Evolutionary conservation across 1,140 invertebrate genomes (phyloP), one percentile per base, ranked within the genome.

Genomic region (Thaumatotibia leucotreta): DNA sequence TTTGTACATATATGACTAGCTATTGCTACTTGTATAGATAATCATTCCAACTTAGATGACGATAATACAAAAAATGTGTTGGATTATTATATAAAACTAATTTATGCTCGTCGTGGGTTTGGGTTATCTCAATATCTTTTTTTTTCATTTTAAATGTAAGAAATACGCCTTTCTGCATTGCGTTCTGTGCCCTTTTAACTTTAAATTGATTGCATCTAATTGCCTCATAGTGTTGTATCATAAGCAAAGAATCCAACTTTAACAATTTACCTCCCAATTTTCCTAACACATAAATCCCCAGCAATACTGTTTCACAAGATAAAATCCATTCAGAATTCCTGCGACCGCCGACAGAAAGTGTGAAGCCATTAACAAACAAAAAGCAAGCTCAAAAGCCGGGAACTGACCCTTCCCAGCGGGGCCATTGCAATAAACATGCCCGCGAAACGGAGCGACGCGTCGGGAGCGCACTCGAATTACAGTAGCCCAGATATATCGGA

Each of bases 371-470:
- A 72, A 69, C 67, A 73, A 71, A 73, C 66, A 74, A 63, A 70
- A 68, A 69, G 52, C 20, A 24, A 23, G 50, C 11, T 45, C 61
- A 32, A 63, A 45, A 8, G 39, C 1, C 32, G 32, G 17, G 27
- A 52, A 24, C 23, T 61, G 74, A 74, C 67, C 70, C 35, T 33
- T 73, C 76, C 76, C 73, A 22, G 27, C 10, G 76, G 73, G 8
- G 65, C 70, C 14, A 50, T 75, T 45, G 72, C 67, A 74, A 74
- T 74, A 76, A 76, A 74, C 68, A 69, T 58, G 29, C 31, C 65
- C 35, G 61, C 66, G 50, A 66, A 64, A 63, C 9, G 33, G 61
- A 33, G 23, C 23, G 27, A 58, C 23, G 23, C n/a, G 24, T 27
- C 52, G 23, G 24, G 23, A 27, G 39, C 17, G 8, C 0, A 20